Conservation (phyloP, 2,888 invertebrate species). For the Folsomia manolachei region DNA sequence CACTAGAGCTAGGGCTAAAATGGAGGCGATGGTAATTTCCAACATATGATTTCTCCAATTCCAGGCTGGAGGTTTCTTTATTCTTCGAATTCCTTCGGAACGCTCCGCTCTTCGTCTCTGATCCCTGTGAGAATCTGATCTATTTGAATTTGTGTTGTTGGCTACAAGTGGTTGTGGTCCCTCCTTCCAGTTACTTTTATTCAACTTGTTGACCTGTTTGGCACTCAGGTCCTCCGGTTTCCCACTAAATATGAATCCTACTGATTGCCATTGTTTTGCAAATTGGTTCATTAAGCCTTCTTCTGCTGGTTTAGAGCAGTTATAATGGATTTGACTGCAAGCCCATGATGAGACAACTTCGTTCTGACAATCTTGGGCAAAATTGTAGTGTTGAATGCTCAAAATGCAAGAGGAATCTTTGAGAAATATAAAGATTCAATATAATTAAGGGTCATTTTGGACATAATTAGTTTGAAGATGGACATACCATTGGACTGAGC, state of each 20-base stretch:
- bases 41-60: conserved; percentile 10
- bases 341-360: neutral
- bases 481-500: neutral
- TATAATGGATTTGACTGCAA: neutral
- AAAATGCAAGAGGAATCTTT: neutral
- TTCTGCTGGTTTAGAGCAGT: neutral
- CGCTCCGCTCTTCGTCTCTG: neutral
- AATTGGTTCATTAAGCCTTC: neutral
- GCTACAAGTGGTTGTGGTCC: neutral
- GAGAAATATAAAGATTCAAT: too few relatives aligned
- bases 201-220: too few relatives aligned
- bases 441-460: too few relatives aligned
- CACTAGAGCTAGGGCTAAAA: neutral
- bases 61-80: neutral
- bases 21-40: conserved; percentile 5
- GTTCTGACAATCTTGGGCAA: neutral
- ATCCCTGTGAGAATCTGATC: neutral
- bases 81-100: neutral
- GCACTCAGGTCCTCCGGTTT: neutral
- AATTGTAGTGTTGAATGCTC: neutral
- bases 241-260: too few relatives aligned
- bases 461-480: too few relatives aligned
- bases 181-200: too few relatives aligned
- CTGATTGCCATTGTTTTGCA: neutral
- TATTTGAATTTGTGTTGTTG: too few relatives aligned